Base-by-base conservation (phyloP, 2,113 vertebrate genomes). In the Pangasianodon gigas region DNA sequence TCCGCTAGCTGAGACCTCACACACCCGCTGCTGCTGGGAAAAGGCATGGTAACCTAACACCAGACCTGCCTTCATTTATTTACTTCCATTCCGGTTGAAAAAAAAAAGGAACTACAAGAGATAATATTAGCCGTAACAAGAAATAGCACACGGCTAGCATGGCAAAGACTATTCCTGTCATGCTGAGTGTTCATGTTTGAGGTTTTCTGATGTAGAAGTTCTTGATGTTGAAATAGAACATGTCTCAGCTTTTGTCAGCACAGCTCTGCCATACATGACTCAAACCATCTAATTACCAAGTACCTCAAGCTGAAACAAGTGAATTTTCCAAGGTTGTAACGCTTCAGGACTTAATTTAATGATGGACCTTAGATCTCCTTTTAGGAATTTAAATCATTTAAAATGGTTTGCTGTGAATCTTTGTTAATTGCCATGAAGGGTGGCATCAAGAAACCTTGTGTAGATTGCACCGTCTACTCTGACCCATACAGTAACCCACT, bases 171-270 rank as follows among this genome's bases (percentile, higher is more conserved):
- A 9, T 69, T 69, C n/a, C 62, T 86, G 62, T 86, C 44, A 19
- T 86, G 84, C 62, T 37, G 84, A 69, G 62, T 69, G 37, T 69
- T 48, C n/a, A 85, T 46, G 84, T 81, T n/a, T 52, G 13, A 32
- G 14, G 29, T 81, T 85, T 85, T 62, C 54, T 11, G 82, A 32
- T 41, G 52, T 10, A 37, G 13, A 18, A n/a, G n/a, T 56, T 58
- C 13, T 37, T 84, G 37, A 46, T 60, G n/a, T 44, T 29, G 19
- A 84, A 41, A 54, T 41, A 21, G 52, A 83, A 75, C 71, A 29
- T 58, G 29, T 46, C 46, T 51, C 77, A n/a, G 77, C 51, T 29
- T 37, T 37, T 21, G 51, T 56, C 81, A 24, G 60, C 41, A 21
- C 44, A 46, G 9, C 41, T 11, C 44, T 29, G 24, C 44, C 44